Conservation (phyloP, 2,113 vertebrate genomes). For the Polyodon spathula region DNA sequence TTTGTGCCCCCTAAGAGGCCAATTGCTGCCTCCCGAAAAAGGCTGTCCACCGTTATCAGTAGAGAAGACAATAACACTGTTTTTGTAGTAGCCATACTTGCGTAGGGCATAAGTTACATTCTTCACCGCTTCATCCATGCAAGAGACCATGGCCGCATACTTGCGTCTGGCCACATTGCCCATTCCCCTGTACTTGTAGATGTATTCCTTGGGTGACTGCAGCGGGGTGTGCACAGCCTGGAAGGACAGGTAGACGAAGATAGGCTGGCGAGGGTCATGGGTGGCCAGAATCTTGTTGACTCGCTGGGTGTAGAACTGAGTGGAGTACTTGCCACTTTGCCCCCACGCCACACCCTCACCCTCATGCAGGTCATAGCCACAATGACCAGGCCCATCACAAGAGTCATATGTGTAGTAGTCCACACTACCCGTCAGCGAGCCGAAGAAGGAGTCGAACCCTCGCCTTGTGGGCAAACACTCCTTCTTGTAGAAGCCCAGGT, state of each 20-base stretch:
- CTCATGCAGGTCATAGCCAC: constrained; percentile 87
- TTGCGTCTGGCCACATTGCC: constrained; percentile 81
- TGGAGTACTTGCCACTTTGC: constrained; percentile 85
- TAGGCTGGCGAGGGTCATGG: constrained; percentile 71
- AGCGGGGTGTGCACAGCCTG: constrained; percentile 90
- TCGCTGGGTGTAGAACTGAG: constrained; percentile 79
- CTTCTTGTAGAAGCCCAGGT: constrained; percentile 93
- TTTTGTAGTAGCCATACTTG: constrained; percentile 87
- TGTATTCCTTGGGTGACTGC: constrained; percentile 84
- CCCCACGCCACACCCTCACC: constrained; percentile 84
- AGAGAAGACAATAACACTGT: constrained; percentile 86
- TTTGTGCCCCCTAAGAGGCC: constrained; percentile 90
- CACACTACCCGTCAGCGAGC: constrained; percentile 87
- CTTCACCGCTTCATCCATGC: constrained; percentile 84
- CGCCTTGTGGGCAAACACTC: constrained; percentile 88
- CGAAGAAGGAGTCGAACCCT: constrained; percentile 89
- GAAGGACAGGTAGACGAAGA: constrained; percentile 92
- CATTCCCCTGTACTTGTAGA: constrained; percentile 79
- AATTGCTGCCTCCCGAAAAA: constrained; percentile 88
- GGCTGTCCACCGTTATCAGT: constrained; percentile 93
- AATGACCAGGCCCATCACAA: constrained; percentile 78
- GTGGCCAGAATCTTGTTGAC: constrained; percentile 81
- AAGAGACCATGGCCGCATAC: constrained; percentile 90
- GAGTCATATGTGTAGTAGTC: constrained; percentile 92
- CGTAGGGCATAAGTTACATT: constrained; percentile 91